Percentiles rank a stretch among this genome's conserved stretches.
Conservation (phyloP, 2,888 invertebrate species). For the Tyria jacobaeae region DNA sequence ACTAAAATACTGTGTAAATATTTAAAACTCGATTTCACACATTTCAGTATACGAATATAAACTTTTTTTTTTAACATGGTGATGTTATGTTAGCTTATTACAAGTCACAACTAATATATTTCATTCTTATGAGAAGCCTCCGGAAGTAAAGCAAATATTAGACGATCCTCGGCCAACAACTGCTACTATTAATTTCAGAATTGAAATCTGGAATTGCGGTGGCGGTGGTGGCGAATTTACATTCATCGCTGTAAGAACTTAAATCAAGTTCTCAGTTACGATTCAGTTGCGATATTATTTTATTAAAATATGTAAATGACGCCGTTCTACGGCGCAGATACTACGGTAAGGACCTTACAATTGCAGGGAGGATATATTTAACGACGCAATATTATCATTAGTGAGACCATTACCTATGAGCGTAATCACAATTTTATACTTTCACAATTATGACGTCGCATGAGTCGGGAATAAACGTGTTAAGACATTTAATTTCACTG, state of each 20-base stretch:
- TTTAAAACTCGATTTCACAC: conserved; percentile 1
- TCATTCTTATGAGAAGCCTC: conserved; percentile 80
- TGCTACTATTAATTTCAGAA: conserved; percentile 85
- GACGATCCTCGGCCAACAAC: conserved; percentile 81
- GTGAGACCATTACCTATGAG: conserved; percentile 70
- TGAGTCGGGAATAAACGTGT: conserved; percentile 39
- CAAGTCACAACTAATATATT: conserved; percentile 84
- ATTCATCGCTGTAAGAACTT: conserved; percentile 87
- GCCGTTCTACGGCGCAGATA: conserved; percentile 77
- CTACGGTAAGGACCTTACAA: conserved; percentile 79
- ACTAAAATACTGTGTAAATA: conserved; percentile 52
- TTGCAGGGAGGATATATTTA: conserved; percentile 79
- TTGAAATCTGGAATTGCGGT: conserved; percentile 86
- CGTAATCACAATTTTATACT: conserved; percentile 69
- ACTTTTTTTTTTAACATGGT: no score
- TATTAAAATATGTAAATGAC: conserved; percentile 87
- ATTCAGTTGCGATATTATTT: conserved; percentile 87
- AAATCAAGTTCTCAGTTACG: conserved; percentile 87
- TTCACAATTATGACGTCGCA: conserved; percentile 56
- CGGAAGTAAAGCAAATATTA: conserved; percentile 86
- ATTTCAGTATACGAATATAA: background rate
- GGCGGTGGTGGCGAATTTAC: conserved; percentile 82
- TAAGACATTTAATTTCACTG: conserved; percentile 25
- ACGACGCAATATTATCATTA: conserved; percentile 84
- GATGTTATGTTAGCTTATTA: conserved; percentile 50